These are phyloP conservation scores for Halcyon senegalensis DNA, from an alignment of 2,113 vertebrate species.

Conservation along the genomic window DNA sequence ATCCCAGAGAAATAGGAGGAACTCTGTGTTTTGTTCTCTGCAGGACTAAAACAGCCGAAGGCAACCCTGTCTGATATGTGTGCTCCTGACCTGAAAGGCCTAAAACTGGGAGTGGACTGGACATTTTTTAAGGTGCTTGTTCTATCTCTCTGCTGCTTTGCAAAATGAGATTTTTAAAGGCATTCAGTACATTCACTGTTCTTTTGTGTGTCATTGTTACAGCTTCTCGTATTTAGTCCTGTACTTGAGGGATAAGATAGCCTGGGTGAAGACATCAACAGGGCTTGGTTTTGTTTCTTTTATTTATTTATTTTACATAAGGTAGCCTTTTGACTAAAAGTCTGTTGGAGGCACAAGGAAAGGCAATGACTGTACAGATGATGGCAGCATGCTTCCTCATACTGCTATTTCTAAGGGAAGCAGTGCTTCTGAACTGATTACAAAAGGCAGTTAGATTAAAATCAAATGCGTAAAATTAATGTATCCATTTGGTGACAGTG, in stretches of 20 bases:
- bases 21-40: neutral
- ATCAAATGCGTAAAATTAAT: neutral
- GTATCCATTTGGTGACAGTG: neutral
- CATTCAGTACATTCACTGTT: neutral
- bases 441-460: neutral
- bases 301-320: neutral
- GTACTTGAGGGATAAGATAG: neutral
- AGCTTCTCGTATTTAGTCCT: neutral
- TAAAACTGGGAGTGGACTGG: constrained; percentile 73
- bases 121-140: constrained; percentile 64
- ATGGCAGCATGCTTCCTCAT: neutral
- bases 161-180: neutral
- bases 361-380: neutral
- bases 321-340: neutral
- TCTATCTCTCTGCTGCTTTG: neutral
- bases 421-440: neutral
- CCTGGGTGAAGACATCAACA: neutral
- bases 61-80: constrained; percentile 37
- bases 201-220: neutral
- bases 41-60: constrained; percentile 68
- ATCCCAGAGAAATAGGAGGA: neutral
- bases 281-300: neutral
- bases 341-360: neutral
- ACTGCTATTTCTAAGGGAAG: neutral
- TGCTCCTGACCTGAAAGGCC: constrained; percentile 61